phyloP scores from a whole-genome alignment of 2,113 vertebrate genomes.

The Galbula dea region DNA sequence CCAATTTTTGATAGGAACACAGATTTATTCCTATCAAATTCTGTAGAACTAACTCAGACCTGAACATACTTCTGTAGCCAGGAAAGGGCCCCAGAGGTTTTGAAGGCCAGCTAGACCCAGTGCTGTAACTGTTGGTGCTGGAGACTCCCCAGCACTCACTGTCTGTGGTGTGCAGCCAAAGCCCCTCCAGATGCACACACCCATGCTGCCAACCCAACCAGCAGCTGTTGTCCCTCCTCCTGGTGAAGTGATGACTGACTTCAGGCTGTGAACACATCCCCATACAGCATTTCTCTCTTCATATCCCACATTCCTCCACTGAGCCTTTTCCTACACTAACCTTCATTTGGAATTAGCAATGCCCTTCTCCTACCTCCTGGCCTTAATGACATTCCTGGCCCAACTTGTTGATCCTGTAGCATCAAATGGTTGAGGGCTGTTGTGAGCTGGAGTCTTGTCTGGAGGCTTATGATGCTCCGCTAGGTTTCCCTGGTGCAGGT shows the following conservation, averaged over 20 bases:
- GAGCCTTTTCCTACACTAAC: neutral
- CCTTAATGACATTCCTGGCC: neutral
- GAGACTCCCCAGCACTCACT: neutral
- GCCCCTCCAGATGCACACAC: neutral
- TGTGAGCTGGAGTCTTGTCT: neutral
- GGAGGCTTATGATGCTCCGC: neutral
- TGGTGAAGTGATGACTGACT: neutral
- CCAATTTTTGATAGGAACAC: neutral
- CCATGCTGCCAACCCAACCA: accelerated
- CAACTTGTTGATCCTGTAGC: neutral
- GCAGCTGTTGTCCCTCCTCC: neutral
- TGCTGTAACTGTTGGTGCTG: neutral
- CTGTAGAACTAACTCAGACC: neutral
- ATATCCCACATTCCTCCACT: accelerated
- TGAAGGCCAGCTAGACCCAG: neutral
- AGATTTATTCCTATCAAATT: neutral
- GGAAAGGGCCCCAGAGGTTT: neutral
- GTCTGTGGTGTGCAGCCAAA: neutral
- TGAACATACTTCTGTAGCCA: neutral
- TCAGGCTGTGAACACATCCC: neutral
- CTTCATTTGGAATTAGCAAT: neutral
- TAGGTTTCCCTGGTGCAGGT: neutral
- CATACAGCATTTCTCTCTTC: neutral
- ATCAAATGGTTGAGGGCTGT: neutral
- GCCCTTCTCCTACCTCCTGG: slow-evolving; percentile 16